These are phyloP conservation scores for Leptarthrus brevirostris DNA, from an alignment of 2,888 invertebrate genomes.

Conservation along the genomic window DNA sequence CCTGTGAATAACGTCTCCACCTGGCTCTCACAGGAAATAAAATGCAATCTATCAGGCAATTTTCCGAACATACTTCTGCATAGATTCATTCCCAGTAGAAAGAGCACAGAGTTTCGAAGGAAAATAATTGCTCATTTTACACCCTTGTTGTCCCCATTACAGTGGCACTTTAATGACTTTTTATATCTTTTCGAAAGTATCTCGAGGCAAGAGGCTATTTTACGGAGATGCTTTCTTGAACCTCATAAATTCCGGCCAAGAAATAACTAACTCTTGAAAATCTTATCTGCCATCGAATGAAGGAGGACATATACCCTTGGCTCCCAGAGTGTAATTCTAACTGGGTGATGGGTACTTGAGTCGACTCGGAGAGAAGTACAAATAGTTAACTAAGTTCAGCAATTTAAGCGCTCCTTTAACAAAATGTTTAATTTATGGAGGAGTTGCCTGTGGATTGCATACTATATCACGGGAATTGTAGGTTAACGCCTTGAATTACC, in stretches of 20 bases:
- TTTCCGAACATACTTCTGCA: background rate
- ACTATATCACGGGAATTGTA: background rate
- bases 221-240: conserved; percentile 17
- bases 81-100: background rate
- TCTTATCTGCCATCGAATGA: conserved; percentile 9
- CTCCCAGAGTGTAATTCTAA: background rate
- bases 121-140: conserved; percentile 27
- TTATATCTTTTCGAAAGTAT: conserved; percentile 17
- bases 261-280: conserved; percentile 34
- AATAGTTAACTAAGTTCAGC: conserved; percentile 4
- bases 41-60: conserved; percentile 32
- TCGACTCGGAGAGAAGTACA: conserved; percentile 11
- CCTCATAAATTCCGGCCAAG: conserved; percentile 24
- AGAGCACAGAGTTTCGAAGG: background rate
- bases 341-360: conserved; percentile 23
- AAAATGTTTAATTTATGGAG: conserved; percentile 34
- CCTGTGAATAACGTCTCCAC: too few species aligned
- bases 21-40: too few species aligned
- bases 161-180: conserved; percentile 23
- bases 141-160: conserved; percentile 13
- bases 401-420: conserved; percentile 24
- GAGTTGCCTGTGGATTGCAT: background rate
- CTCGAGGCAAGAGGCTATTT: background rate
- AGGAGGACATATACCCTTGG: conserved; percentile 10
- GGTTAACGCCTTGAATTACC: conserved; percentile 1